Base-by-base conservation (phyloP, 1,140 invertebrate genomes). In the Conopomorpha cramerella region DNA sequence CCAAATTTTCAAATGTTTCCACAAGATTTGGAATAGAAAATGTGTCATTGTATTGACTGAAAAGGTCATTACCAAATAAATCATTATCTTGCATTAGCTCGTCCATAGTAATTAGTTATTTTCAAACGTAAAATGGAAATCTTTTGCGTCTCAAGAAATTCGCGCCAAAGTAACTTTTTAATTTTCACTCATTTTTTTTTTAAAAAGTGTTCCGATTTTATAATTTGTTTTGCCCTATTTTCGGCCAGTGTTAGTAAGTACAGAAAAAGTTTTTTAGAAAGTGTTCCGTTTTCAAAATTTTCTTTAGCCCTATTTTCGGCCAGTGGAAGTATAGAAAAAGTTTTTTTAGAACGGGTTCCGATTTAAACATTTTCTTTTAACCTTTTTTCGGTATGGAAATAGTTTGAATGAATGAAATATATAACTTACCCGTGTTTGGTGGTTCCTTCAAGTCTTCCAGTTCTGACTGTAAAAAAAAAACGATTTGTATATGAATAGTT, bases 361-460 rank as follows among this genome's bases (percentile, higher is more conserved):
- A 6, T 4, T 10, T 23, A 23, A 23, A 23, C 10, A 23, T 23
- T 23, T 6, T 23, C 10, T 23, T 23, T 10, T 23, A 6, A 10
- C 10, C 4, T 23, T 23, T 23, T 6, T 23, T 10, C 10, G 4
- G 19, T 23, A 23, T 23, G 19, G 10, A 4, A 23, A 23, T 6
- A 23, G 10, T 4, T 8, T 30, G 4, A 12, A 30, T 30, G 4
- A 6, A 6, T 30, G 4, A 30, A 30, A 34, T 15, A 31, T 31
- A 32, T 12, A 8, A 45, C 59, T 60, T 48, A 72, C 66, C 66
- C 43, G 54, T 43, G 45, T 48, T 52, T 30, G 65, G 71, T 3
- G 67, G 64, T 34, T 74, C 61, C 34, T 72, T 62, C 35, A 71
- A 39, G 36, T 70, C 60, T 46, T 70, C 62, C 2, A 74, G 30